These are phyloP conservation scores for Clarias pachynema DNA, from an alignment of 2,797 vertebrate genomes.

Conservation along the genomic window DNA sequence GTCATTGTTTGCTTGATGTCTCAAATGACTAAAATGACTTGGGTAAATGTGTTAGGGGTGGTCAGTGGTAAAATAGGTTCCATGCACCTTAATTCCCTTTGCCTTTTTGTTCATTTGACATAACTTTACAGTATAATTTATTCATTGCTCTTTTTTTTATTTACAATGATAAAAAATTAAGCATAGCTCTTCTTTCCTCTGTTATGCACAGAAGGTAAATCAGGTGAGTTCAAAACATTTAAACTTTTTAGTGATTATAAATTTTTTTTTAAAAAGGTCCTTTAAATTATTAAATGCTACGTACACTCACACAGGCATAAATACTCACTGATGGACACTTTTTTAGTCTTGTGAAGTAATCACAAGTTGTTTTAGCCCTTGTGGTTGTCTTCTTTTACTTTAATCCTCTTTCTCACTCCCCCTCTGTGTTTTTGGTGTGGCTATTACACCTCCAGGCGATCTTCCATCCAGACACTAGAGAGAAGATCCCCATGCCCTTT, in stretches of 20 bases:
- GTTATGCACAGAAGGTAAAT: constrained; percentile 89
- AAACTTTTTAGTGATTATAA: not conserved
- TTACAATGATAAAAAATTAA: not conserved
- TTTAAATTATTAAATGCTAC: not conserved
- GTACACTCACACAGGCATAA: not conserved
- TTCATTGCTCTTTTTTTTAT: not conserved
- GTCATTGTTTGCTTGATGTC: not conserved
- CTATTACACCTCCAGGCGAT: constrained; percentile 80
- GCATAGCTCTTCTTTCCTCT: not conserved
- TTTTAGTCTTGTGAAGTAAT: constrained; percentile 24
- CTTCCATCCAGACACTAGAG: constrained; percentile 90
- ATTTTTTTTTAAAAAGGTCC: not conserved
- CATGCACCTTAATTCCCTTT: not conserved
- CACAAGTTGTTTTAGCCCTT: constrained; percentile 25
- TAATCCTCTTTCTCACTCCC: constrained; percentile 46
- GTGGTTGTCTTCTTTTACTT: constrained; percentile 17
- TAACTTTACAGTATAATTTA: not conserved
- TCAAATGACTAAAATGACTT: not conserved
- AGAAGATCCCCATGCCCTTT: constrained; percentile 97
- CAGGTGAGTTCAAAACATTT: constrained; percentile 77
- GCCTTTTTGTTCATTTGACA: not conserved
- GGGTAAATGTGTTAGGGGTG: not conserved
- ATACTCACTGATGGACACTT: not conserved
- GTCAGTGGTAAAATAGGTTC: not conserved
- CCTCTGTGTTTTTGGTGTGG: constrained; percentile 34